Base-by-base conservation (phyloP, 2,113 vertebrate species). In the Phainopepla nitens region DNA sequence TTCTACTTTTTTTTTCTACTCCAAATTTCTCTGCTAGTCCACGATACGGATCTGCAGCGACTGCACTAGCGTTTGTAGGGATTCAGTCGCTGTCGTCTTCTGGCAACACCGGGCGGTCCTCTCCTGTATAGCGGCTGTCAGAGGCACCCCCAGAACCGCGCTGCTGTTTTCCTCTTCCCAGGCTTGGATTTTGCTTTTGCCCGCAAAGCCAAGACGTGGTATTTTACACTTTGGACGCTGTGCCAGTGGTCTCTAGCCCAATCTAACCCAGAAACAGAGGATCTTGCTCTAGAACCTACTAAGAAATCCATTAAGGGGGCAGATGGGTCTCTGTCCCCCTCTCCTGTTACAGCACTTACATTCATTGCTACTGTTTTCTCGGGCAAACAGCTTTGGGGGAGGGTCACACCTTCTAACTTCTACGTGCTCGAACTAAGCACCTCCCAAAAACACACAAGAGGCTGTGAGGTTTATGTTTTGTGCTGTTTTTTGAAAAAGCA, bases 121-220 rank as follows among this genome's bases (percentile, higher is more conserved):
- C 15, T 33, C n/a, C n/a, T 6, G 15, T 2, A 6, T 2, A 17
- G 53, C 2, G 7, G 50, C 50, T 9, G 2, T 18, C 16, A 33
- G 23, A 20, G 42, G 18, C 25, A 3, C 33, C 6, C 19, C 42
- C 8, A 19, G 4, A 4, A 5, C 9, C 27, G 5, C 27, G 8
- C 25, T 7, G 25, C 20, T 14, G n/a, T 21, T 60, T 49, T 31
- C 28, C 15, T 12, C 9, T 31, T 39, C 44, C 19, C 16, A 11
- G n/a, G 15, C n/a, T 7, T 18, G 16, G 7, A 5, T 18, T 31
- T 60, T 23, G 27, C 25, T 23, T 29, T 29, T 17, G 15, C 33
- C 42, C 4, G 1, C n/a, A 36, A 14, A 58, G n/a, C 27, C 27
- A 11, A 36, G n/a, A 39, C 21, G 20, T 18, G 15, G 7, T 60